Evolutionary conservation across 2,888 invertebrate genomes (phyloP).

Genomic region (Cataglyphis altisquamis): DNA sequence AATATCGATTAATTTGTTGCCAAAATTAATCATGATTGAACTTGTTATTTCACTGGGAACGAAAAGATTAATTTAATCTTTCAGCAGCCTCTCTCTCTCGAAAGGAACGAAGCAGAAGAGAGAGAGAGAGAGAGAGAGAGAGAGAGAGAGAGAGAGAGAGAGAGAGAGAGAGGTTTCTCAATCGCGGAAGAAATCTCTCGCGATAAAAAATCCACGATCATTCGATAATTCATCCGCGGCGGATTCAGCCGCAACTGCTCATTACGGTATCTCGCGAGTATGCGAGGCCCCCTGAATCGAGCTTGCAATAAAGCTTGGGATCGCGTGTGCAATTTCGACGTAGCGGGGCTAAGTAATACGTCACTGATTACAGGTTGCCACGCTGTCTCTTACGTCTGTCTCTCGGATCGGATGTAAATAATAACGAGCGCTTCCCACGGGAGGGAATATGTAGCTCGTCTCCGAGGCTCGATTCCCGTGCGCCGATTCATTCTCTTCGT

Average conservation of each 20-base stretch:
- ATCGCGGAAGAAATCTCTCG: slow-evolving; percentile 24
- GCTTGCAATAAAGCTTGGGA: slow-evolving; percentile 38
- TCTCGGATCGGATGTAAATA: slow-evolving; percentile 62
- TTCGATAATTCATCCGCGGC: slow-evolving; percentile 51
- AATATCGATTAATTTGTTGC: background rate
- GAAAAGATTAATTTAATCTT: slow-evolving; percentile 24
- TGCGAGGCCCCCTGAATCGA: slow-evolving; percentile 9
- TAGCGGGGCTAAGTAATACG: slow-evolving; percentile 49
- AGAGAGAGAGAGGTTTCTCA: background rate
- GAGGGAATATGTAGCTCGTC: slow-evolving; percentile 7
- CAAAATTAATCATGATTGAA: background rate
- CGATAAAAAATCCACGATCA: slow-evolving; percentile 45
- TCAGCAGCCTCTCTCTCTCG: background rate
- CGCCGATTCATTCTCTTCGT: slow-evolving; percentile 19
- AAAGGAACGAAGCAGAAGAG: background rate
- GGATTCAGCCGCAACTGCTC: slow-evolving; percentile 42
- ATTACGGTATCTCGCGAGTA: slow-evolving; percentile 35
- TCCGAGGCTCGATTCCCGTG: slow-evolving; percentile 20
- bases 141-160: background rate
- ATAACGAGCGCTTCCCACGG: slow-evolving; percentile 55
- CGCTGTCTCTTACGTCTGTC: slow-evolving; percentile 47
- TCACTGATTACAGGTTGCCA: slow-evolving; percentile 60
- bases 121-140: too few species aligned
- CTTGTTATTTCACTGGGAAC: background rate
- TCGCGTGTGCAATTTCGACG: slow-evolving; percentile 25